Percentiles rank a stretch among this genome's conserved stretches.
Conservation (phyloP, 2,113 vertebrate species). For the Mirza zaza region DNA sequence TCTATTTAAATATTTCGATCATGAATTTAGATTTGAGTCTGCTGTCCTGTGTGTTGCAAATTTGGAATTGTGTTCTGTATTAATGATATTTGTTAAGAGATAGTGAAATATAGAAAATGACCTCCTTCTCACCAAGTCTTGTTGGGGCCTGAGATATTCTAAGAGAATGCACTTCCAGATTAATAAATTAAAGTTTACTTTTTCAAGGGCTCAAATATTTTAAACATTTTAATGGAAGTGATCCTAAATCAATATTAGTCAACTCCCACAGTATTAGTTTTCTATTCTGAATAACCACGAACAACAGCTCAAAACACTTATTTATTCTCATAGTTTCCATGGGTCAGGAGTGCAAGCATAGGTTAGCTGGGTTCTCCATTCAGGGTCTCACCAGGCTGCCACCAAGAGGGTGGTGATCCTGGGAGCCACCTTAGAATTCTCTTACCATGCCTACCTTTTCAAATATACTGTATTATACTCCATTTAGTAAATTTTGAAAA, state of each 20-base stretch:
- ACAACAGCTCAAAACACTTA: background rate
- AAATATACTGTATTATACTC: background rate
- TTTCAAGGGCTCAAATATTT: background rate
- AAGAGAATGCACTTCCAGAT: constrained; percentile 11
- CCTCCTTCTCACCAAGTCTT: background rate
- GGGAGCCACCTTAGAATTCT: background rate
- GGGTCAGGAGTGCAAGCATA: background rate
- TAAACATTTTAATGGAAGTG: background rate
- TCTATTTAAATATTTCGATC: constrained; percentile 50
- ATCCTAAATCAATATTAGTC: background rate
- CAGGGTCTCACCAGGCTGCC: background rate
- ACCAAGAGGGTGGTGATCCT: background rate
- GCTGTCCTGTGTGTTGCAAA: background rate
- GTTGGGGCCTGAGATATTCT: background rate
- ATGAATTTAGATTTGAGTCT: constrained; percentile 39
- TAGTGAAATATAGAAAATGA: background rate
- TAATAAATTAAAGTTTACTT: background rate
- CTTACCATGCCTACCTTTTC: background rate
- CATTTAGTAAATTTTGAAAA: background rate
- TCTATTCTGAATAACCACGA: background rate
- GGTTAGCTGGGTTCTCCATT: background rate
- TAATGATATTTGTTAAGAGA: constrained; percentile 23
- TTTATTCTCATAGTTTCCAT: background rate
- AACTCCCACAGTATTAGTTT: background rate
- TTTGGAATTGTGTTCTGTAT: background rate